phyloP scores from a whole-genome alignment of 2,888 invertebrate genomes.

The Napeogenes inachia region DNA sequence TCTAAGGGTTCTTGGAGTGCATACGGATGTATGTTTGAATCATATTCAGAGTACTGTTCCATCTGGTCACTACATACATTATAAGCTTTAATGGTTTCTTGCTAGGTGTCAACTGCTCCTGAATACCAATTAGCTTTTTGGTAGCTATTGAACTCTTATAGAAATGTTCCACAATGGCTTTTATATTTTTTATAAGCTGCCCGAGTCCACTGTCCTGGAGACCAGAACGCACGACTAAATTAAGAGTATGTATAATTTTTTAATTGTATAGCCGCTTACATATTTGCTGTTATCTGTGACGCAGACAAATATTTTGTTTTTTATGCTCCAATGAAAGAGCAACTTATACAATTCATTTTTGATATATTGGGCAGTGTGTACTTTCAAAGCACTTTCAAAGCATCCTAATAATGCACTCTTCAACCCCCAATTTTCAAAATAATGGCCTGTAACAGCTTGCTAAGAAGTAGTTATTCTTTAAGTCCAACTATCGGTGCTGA shows the following conservation, averaged over 20 bases:
- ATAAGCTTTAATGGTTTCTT: constrained; percentile 30
- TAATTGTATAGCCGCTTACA: constrained; percentile 36
- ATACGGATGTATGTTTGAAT: constrained; percentile 30
- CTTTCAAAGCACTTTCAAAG: constrained; percentile 31
- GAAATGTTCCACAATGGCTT: constrained; percentile 35
- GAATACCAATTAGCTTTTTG: constrained; percentile 30
- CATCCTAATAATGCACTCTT: constrained; percentile 29
- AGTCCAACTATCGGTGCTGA: constrained; percentile 31
- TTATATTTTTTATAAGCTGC: constrained; percentile 34
- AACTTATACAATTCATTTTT: constrained; percentile 23
- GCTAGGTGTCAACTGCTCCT: constrained; percentile 27
- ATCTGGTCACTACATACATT: constrained; percentile 32
- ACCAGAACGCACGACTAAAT: constrained; percentile 36
- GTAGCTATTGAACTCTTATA: constrained; percentile 34
- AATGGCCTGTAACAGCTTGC: constrained; percentile 32
- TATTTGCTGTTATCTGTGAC: constrained; percentile 38
- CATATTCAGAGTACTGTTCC: constrained; percentile 34
- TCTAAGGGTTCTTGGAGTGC: constrained; percentile 33
- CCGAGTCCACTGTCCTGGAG: constrained; percentile 29
- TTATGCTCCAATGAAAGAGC: constrained; percentile 28
- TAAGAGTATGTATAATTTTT: constrained; percentile 34
- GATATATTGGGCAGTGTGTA: constrained; percentile 15
- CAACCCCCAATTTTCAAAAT: constrained; percentile 31
- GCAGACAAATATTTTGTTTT: constrained; percentile 33
- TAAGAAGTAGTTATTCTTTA: constrained; percentile 32